Percentiles rank a stretch among this genome's conserved stretches.
phyloP scores from a whole-genome alignment of 2,113 vertebrate species.

The Pteropus alecto region DNA sequence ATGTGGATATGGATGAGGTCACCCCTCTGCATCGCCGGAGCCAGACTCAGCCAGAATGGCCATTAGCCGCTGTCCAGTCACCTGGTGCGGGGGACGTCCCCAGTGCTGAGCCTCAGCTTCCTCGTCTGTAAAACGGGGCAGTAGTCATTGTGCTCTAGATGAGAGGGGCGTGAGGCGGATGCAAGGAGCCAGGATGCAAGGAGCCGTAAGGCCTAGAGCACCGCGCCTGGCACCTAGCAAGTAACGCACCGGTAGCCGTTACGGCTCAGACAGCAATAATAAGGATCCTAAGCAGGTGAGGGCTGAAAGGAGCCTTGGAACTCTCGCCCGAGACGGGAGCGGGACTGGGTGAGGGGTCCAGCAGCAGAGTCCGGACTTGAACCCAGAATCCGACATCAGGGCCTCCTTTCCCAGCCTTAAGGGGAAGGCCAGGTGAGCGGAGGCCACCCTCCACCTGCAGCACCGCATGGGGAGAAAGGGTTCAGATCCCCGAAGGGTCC shows the following conservation, averaged over 20 bases:
- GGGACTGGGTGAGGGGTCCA: neutral
- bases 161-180: too few relatives aligned
- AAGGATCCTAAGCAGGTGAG: too few relatives aligned
- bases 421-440: neutral
- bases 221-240: neutral
- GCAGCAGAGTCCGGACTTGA: neutral
- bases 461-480: rapidly evolving
- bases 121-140: neutral
- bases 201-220: rapidly evolving
- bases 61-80: neutral
- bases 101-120: neutral
- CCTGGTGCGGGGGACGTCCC: neutral
- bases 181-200: too few relatives aligned
- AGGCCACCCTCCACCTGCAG: neutral
- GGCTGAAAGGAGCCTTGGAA: neutral
- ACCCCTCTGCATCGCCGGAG: neutral
- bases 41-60: neutral
- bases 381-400: neutral
- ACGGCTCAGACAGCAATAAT: too few relatives aligned
- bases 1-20: neutral
- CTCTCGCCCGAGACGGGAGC: too few relatives aligned
- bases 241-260: neutral
- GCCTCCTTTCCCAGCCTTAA: neutral
- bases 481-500: too few relatives aligned
- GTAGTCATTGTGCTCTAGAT: rapidly evolving